Evolutionary conservation across 2,797 vertebrate species (phyloP), one percentile per base, ranked within the genome.

Genomic region (Mus spretus): DNA sequence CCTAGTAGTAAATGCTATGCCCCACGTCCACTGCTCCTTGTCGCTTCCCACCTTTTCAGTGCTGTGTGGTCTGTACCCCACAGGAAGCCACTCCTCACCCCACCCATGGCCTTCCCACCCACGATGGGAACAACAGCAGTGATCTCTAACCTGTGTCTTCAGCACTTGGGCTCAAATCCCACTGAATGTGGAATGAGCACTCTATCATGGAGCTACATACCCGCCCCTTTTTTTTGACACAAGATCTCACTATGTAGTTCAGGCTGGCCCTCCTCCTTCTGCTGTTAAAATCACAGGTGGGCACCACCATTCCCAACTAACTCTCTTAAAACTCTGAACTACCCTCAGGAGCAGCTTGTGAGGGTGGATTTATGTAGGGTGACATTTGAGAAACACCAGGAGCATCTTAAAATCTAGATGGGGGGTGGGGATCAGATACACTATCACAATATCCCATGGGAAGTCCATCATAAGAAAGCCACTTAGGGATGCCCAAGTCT

Each of bases 291-390:
- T n/a, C 47, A 26, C 31, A 65, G 31, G 7, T 89, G 57, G 12
- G 40, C 15, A 1, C 74, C 6, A n/a, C 8, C 40, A 50, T n/a
- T 7, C 37, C 40, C 34, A 11, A 2, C 37, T 90, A 11, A 2
- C 37, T 90, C 93, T 57, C 40, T 90, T 84, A 47, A 44, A 96
- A 91, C 37, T 57, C n/a, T 93, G 77, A 87, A 57, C 40, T 34
- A 86, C 1, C 79, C 47, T 78, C 0, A 0, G 65, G 40, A 81
- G 55, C n/a, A 50, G n/a, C 7, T 63, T 9, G 28, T n/a, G 7
- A 44, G 80, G 83, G 44, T 74, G 13, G 65, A 75, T 88, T 94
- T 95, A 83, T 70, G 6, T 81, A 37, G 40, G n/a, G 11, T 85
- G 11, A 34, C 72, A 78, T n/a, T 75, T 78, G 26, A 94, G 85